phyloP scores from a whole-genome alignment of 1,140 invertebrate species.

The Sycophaga agraensis region DNA sequence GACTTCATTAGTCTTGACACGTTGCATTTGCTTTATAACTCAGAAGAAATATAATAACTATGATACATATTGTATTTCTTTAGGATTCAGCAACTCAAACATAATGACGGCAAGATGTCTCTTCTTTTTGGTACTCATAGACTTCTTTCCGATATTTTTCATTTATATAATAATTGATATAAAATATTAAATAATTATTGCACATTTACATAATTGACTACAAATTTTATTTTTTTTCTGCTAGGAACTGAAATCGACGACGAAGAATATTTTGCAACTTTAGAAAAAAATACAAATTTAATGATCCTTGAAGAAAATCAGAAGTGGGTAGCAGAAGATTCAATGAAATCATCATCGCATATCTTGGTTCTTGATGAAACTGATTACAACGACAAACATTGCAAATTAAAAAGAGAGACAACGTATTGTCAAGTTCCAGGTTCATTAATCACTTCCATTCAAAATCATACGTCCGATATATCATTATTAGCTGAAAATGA shows the following conservation, averaged over 20 bases:
- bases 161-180: no score
- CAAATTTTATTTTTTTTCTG: not conserved
- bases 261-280: slow-evolving; percentile 82
- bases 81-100: no score
- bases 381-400: slow-evolving; percentile 56
- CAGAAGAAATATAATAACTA: no score
- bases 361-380: slow-evolving; percentile 69
- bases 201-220: no score
- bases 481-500: slow-evolving; percentile 78
- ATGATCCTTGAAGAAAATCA: slow-evolving; percentile 76
- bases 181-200: no score
- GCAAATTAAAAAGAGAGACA: not conserved
- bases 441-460: slow-evolving; percentile 69
- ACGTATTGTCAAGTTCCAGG: slow-evolving; percentile 36
- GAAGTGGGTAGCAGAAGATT: slow-evolving; percentile 65
- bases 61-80: no score
- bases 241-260: slow-evolving; percentile 81
- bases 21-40: no score
- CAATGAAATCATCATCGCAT: slow-evolving; percentile 52
- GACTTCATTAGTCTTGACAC: no score
- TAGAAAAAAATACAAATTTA: slow-evolving; percentile 78
- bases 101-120: no score
- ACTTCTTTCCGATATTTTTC: no score
- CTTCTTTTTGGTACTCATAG: no score
- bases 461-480: slow-evolving; percentile 77